Evolutionary conservation across 1,140 invertebrate species (phyloP), one percentile per base, ranked within the genome.

Genomic region (Drosophila arizonae): DNA sequence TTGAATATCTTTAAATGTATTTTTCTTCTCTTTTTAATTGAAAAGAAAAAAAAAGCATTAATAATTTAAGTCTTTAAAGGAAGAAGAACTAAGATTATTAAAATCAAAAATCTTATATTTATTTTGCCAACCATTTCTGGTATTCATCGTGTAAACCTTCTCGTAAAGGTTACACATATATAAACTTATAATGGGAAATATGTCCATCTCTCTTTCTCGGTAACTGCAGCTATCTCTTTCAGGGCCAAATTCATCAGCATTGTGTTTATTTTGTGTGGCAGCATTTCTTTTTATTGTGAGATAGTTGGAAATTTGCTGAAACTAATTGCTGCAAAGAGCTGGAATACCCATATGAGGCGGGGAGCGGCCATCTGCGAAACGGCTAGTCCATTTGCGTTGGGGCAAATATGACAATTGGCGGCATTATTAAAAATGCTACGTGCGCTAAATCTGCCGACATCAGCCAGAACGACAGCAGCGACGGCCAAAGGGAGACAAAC

Each of bases 351-450:
- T 57, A 46, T 56, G 45, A 39, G 28, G 30, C 11, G 9, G 6
- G 45, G 26, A 9, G 30, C 17, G 6, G 10, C 5, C 30, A 13
- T 6, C 21, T n/a, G 10, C 33, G 41, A 39, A 52, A 72, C 55
- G 48, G 39, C 26, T 21, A 67, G 65, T 52, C 72, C 81, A 56
- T 68, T 87, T 87, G 67, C 10, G 84, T 60, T 75, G 69, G 64
- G 50, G 26, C 82, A 88, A 84, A 84, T 87, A 87, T 87, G 84
- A 87, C 79, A 87, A 87, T 87, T 87, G 84, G 79, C 73, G 67
- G 70, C 63, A 79, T 81, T 88, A 84, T 77, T 82, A 84, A 87
- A 60, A 82, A 72, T 77, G 79, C 85, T 84, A 77, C 73, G 77
- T 84, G 73, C 67, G 76, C 84, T 84, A 74, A 88, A 88, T 88